A percentile compares a stretch with the other conserved stretches of the same genome.
phyloP scores from a whole-genome alignment of 2,797 vertebrate species.

The Oryzias sinensis region DNA sequence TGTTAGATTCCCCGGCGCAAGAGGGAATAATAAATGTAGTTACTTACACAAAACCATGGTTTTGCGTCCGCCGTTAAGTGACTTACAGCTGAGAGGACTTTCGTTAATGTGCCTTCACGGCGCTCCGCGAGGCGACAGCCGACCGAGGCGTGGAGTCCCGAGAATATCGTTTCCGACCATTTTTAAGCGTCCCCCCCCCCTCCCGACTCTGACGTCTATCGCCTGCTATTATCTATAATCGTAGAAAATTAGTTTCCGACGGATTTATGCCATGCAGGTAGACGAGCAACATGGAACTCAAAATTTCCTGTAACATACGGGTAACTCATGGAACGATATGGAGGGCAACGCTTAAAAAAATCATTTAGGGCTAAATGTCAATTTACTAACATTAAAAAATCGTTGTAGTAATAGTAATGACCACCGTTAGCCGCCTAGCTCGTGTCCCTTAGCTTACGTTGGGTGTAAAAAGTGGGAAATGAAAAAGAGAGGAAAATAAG shows the following conservation, averaged over 20 bases:
- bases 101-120: not conserved
- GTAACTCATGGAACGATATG: not conserved
- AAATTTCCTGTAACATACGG: not conserved
- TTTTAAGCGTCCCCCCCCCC: too few species aligned
- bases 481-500: constrained; percentile 26
- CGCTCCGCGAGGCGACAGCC: constrained; percentile 11
- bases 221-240: too few species aligned
- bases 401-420: constrained; percentile 37
- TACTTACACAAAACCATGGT: not conserved
- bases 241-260: too few species aligned
- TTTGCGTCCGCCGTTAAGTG: not conserved
- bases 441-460: constrained; percentile 42
- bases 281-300: not conserved
- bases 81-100: constrained; percentile 7
- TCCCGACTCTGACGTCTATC: too few species aligned
- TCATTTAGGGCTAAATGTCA: not conserved
- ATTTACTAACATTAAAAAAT: constrained; percentile 23
- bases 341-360: not conserved
- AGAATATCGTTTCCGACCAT: not conserved
- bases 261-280: not conserved
- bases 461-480: constrained; percentile 32
- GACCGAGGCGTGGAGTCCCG: constrained; percentile 7
- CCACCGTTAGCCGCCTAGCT: constrained; percentile 66
- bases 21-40: not conserved
- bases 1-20: not conserved